Evolutionary conservation across 2,888 invertebrate species (phyloP).

Genomic region (Hirtodrosophila histrioides): DNA sequence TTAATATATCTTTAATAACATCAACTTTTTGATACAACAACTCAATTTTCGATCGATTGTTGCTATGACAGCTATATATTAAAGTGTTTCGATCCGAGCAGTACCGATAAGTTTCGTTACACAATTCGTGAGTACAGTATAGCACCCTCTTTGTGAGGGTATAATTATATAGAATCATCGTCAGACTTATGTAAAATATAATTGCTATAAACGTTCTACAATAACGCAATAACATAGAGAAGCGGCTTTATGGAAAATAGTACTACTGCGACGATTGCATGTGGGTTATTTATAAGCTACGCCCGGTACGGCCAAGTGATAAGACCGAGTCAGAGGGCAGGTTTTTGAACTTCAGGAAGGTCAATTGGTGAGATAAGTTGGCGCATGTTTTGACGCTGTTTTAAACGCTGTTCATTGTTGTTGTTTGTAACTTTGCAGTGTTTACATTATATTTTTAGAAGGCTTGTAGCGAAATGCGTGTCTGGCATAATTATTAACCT

Average conservation of each 20-base stretch:
- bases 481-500: slow-evolving; percentile 27
- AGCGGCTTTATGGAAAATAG: neutral
- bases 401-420: neutral
- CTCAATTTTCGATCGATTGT: too few species aligned
- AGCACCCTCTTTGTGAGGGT: too few species aligned
- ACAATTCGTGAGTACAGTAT: too few species aligned
- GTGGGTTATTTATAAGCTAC: slow-evolving; percentile 43
- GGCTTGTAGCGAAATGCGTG: slow-evolving; percentile 34
- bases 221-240: slow-evolving; percentile 13
- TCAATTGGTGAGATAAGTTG: slow-evolving; percentile 46
- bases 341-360: slow-evolving; percentile 72
- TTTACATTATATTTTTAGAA: slow-evolving; percentile 20
- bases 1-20: too few species aligned
- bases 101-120: too few species aligned
- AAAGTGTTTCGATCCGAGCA: too few species aligned
- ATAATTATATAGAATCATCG: too few species aligned
- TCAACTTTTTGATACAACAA: too few species aligned
- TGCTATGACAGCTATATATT: too few species aligned
- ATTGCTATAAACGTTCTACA: slow-evolving; percentile 23
- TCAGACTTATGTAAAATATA: slow-evolving; percentile 10
- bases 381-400: slow-evolving; percentile 2
- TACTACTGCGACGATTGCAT: slow-evolving; percentile 33
- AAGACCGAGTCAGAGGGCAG: slow-evolving; percentile 71
- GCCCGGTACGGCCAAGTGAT: slow-evolving; percentile 36
- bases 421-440: neutral